Percentiles rank a stretch among this genome's conserved stretches.
Evolutionary conservation across 2,888 invertebrate species (phyloP).

Genomic region (Phanerotoma sp.): DNA sequence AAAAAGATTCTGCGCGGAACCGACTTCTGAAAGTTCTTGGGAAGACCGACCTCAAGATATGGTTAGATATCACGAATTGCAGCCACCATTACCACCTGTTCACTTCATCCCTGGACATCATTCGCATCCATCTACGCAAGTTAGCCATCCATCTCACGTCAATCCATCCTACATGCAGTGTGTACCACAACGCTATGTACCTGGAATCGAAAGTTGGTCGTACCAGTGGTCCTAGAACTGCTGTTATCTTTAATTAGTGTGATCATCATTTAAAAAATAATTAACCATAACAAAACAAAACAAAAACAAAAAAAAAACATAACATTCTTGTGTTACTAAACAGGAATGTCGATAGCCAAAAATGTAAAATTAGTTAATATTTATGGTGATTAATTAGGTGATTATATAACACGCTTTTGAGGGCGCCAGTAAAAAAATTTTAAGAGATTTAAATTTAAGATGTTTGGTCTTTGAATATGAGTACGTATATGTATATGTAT

Average conservation of each 20-base stretch:
- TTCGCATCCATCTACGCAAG: slow-evolving; percentile 58
- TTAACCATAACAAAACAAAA: too few relatives aligned
- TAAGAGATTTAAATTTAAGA: slow-evolving; percentile 3
- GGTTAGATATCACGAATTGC: slow-evolving; percentile 55
- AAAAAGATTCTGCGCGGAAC: slow-evolving; percentile 47
- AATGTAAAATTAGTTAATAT: slow-evolving; percentile 35
- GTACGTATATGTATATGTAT: slow-evolving; percentile 1
- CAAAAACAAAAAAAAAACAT: not conserved
- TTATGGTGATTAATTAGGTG: slow-evolving; percentile 30
- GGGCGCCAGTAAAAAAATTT: slow-evolving; percentile 11
- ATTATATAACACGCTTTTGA: slow-evolving; percentile 9
- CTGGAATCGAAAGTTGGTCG: slow-evolving; percentile 48
- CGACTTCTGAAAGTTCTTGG: slow-evolving; percentile 42
- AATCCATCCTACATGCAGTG: slow-evolving; percentile 51
- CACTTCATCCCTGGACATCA: slow-evolving; percentile 48
- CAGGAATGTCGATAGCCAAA: slow-evolving; percentile 39
- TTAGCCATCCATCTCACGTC: slow-evolving; percentile 48
- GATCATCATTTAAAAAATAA: too few relatives aligned
- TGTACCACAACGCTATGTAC: slow-evolving; percentile 50
- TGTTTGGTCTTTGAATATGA: not conserved
- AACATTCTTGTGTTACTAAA: not conserved
- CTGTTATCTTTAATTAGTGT: too few relatives aligned
- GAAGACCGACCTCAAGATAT: slow-evolving; percentile 50
- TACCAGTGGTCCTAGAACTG: slow-evolving; percentile 30
- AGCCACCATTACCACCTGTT: slow-evolving; percentile 51